phyloP scores from a whole-genome alignment of 92 coral and sea anemone species.

The Umimayanthus chanpuru region DNA sequence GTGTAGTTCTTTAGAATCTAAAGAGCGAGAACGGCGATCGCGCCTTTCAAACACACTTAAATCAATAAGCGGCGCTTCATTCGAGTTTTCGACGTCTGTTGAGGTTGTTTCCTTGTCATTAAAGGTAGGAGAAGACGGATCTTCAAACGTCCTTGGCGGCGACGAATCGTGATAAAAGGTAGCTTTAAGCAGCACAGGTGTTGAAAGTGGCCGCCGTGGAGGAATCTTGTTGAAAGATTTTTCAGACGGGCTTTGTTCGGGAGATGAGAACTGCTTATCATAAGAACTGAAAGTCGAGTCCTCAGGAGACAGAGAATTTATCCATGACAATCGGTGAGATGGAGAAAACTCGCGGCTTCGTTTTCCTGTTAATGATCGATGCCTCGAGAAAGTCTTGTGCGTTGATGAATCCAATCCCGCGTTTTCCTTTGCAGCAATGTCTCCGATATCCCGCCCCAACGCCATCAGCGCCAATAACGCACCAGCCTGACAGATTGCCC shows the following conservation, averaged over 20 bases:
- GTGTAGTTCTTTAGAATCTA: slow-evolving; percentile 71
- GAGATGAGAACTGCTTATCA: slow-evolving; percentile 32
- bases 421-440: slow-evolving; percentile 18
- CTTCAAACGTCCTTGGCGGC: slow-evolving; percentile 58
- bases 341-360: slow-evolving; percentile 75
- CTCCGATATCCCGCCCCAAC: slow-evolving; percentile 24
- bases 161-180: slow-evolving; percentile 65
- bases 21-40: slow-evolving; percentile 78
- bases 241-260: slow-evolving; percentile 61
- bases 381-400: slow-evolving; percentile 61
- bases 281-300: slow-evolving; percentile 48
- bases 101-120: slow-evolving; percentile 40
- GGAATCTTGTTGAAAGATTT: slow-evolving; percentile 36
- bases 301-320: slow-evolving; percentile 71
- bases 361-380: slow-evolving; percentile 71
- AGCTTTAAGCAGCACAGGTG: slow-evolving; percentile 84
- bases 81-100: slow-evolving; percentile 44
- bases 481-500: slow-evolving; percentile 36
- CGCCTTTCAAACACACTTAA: slow-evolving; percentile 58
- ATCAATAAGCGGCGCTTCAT: slow-evolving; percentile 64
- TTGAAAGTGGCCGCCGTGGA: slow-evolving; percentile 77
- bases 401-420: slow-evolving; percentile 1
- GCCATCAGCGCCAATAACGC: slow-evolving; percentile 33
- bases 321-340: slow-evolving; percentile 71
- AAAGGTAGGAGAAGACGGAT: slow-evolving; percentile 47